These are phyloP conservation scores for Babyrousa celebensis DNA, from an alignment of 2,797 vertebrate species.

Conservation along the genomic window DNA sequence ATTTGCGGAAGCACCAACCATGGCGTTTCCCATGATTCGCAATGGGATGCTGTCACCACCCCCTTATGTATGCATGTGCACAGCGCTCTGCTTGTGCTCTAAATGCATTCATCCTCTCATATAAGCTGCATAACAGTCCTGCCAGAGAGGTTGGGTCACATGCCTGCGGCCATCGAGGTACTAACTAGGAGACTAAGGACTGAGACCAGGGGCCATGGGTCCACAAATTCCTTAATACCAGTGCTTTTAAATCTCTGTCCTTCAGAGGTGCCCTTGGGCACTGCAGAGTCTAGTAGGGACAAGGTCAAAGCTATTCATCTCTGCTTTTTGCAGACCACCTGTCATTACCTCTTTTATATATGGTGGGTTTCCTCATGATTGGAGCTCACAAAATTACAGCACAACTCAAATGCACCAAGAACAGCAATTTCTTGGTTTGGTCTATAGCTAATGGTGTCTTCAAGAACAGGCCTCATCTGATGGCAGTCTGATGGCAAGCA, in stretches of 20 bases:
- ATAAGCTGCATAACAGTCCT: neutral
- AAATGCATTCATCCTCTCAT: neutral
- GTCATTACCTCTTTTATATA: neutral
- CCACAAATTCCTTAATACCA: neutral
- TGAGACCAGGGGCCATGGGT: neutral
- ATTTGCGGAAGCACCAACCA: conserved; percentile 4
- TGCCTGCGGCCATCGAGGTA: neutral
- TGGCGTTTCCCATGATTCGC: neutral
- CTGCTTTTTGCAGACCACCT: neutral
- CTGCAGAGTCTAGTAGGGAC: neutral
- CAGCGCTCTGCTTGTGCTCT: neutral
- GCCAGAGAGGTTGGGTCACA: neutral
- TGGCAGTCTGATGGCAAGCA: neutral
- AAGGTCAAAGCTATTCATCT: neutral
- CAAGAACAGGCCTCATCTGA: neutral
- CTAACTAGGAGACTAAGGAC: neutral
- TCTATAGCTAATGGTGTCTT: neutral
- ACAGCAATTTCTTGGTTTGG: neutral
- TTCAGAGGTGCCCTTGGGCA: neutral
- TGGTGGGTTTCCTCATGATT: neutral
- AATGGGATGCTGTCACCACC: neutral
- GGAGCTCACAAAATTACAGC: neutral
- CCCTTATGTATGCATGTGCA: neutral
- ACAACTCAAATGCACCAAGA: neutral
- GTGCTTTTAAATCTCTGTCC: neutral